These are phyloP conservation scores for Coccyzus lansbergi DNA, from an alignment of 2,797 vertebrate genomes.

Conservation along the genomic window DNA sequence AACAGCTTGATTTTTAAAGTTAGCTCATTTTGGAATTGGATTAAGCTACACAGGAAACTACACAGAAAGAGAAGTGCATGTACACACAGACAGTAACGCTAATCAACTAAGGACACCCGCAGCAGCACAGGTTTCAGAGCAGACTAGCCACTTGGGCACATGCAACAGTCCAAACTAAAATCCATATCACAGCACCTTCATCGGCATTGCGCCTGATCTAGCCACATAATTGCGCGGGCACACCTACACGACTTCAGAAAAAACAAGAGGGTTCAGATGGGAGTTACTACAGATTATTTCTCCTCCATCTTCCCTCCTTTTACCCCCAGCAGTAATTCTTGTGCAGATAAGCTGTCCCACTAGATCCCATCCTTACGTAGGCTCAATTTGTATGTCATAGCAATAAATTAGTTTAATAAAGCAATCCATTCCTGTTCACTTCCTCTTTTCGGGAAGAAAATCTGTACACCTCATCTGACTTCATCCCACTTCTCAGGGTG, in stretches of 20 bases:
- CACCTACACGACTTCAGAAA: not conserved
- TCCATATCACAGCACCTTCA: not conserved
- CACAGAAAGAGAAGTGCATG: fast-evolving
- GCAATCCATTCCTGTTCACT: not conserved
- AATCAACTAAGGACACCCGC: not conserved
- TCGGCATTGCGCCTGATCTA: not conserved
- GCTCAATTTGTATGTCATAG: fast-evolving
- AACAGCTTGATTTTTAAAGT: not conserved
- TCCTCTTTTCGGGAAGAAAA: not conserved
- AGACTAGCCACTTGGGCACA: not conserved
- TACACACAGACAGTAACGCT: not conserved
- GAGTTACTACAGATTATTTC: not conserved
- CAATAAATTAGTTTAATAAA: not conserved
- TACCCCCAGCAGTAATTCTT: not conserved
- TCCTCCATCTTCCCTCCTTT: not conserved
- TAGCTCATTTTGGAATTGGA: not conserved
- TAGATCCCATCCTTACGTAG: not conserved
- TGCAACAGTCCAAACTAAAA: not conserved
- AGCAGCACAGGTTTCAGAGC: not conserved
- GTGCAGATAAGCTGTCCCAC: not conserved
- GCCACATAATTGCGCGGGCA: not conserved
- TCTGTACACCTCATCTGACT: not conserved
- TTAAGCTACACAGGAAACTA: not conserved
- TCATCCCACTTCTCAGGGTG: not conserved
- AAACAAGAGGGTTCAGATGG: not conserved